A percentile compares a stretch with the other conserved stretches of the same genome.
Evolutionary conservation across 2,113 vertebrate genomes (phyloP).

Genomic region (Cheirogaleus medius): DNA sequence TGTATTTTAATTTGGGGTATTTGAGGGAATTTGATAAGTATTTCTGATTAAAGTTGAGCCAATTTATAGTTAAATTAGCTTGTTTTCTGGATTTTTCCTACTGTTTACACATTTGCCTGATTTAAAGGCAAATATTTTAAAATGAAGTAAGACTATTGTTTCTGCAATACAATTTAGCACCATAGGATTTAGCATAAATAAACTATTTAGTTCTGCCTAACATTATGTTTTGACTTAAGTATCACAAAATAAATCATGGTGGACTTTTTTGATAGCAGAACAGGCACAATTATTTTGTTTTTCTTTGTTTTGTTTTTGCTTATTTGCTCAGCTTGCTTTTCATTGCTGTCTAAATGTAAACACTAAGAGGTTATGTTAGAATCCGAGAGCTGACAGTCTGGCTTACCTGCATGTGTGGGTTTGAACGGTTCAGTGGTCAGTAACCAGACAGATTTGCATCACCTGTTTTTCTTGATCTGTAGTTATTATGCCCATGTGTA

Average conservation of each 20-base stretch:
- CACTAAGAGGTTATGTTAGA: not conserved
- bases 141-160: not conserved
- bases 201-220: not conserved
- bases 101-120: not conserved
- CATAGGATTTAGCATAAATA: not conserved
- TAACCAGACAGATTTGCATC: not conserved
- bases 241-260: not conserved
- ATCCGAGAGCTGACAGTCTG: not conserved
- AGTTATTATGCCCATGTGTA: not conserved
- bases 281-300: not conserved
- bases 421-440: not conserved
- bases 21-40: not conserved
- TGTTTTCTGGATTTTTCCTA: not conserved
- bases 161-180: not conserved
- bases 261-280: not conserved
- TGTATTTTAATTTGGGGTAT: not conserved
- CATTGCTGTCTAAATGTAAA: not conserved
- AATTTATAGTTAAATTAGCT: conserved; percentile 1
- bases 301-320: not conserved
- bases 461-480: not conserved
- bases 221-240: not conserved
- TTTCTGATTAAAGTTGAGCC: not conserved
- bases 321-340: not conserved
- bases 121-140: not conserved
- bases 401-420: not conserved